Base-by-base conservation (phyloP, 2,113 vertebrate species). In the Festucalex cinctus region DNA sequence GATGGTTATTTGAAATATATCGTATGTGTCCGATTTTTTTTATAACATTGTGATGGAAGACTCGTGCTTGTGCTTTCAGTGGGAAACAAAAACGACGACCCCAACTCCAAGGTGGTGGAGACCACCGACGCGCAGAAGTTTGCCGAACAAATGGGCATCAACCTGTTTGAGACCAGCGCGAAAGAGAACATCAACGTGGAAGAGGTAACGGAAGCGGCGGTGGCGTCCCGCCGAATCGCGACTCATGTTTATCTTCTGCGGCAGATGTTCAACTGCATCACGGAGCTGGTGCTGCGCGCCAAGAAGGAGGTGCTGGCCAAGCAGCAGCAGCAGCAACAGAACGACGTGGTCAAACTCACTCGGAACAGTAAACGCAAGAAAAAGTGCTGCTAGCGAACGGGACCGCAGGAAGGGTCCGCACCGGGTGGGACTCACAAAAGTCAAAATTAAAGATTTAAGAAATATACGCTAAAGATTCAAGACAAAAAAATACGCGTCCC, bases 261-360 rank as follows among this genome's bases (percentile, higher is more conserved):
- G 2, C 90, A 99, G 97, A 99, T 99, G 97, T 99, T 99, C 90
- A 99, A 97, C 91, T 97, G 96, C 91, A 98, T 99, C 93, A 99
- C 97, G 51, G 97, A 98, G 92, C 91, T 99, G 65, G 97, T 99
- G 79, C 93, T 98, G 68, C 92, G 94, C 88, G 96, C 95, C 67
- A 99, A 99, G 94, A 99, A 98, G 90, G 97, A 98, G 80, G 96
- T 97, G 79, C 63, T 96, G 56, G 97, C 97, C 22, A 98, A 97
- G 81, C 96, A 98, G 88, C 96, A 98, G 90, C 97, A 97, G 88
- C 95, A 96, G 70, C 96, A 98, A 91, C 95, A 97, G 92, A 97
- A 98, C 17, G 96, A 98, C 13, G 96, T 98, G 92, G 93, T 98
- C 89, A 98, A 96, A 93, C 94, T 98, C 88, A 95, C 89, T 78